Percentiles rank a stretch among this genome's conserved stretches.
phyloP scores from a whole-genome alignment of 2,797 vertebrate species.

The Myiotriccus ornatus region DNA sequence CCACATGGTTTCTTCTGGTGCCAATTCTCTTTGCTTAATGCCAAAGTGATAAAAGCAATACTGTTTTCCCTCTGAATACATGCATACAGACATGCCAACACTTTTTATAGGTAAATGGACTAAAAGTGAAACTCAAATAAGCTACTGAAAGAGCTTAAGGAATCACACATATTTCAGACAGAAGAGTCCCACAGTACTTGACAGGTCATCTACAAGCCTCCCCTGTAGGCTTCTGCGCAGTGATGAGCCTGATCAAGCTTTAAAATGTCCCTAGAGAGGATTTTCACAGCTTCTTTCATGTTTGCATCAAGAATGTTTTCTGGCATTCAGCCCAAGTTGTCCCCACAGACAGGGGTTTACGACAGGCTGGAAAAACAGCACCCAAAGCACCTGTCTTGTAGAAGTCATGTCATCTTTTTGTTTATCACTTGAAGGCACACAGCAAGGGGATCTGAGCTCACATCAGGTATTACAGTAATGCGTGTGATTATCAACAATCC shows the following conservation, averaged over 20 bases:
- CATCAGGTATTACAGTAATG: background rate
- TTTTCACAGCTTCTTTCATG: background rate
- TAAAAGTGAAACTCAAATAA: background rate
- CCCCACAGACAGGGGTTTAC: background rate
- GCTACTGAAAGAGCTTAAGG: background rate
- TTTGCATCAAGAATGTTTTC: background rate
- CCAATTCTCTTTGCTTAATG: background rate
- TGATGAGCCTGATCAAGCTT: background rate
- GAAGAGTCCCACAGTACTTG: background rate
- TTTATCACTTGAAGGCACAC: background rate
- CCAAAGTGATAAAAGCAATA: background rate
- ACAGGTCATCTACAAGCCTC: background rate
- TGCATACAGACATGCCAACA: background rate
- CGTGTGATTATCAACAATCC: background rate
- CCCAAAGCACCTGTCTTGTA: background rate
- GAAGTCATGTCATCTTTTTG: background rate
- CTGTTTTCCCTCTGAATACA: background rate
- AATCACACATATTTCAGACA: background rate
- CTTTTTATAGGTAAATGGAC: background rate
- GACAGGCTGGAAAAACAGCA: background rate
- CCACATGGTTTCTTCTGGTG: background rate
- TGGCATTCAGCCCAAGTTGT: background rate
- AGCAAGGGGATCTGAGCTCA: background rate
- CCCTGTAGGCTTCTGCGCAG: background rate
- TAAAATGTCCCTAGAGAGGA: background rate